A percentile compares a stretch with the other conserved stretches of the same genome.
These are phyloP conservation scores for Ageneiosus marmoratus DNA, from an alignment of 2,113 vertebrate species.

Conservation along the genomic window DNA sequence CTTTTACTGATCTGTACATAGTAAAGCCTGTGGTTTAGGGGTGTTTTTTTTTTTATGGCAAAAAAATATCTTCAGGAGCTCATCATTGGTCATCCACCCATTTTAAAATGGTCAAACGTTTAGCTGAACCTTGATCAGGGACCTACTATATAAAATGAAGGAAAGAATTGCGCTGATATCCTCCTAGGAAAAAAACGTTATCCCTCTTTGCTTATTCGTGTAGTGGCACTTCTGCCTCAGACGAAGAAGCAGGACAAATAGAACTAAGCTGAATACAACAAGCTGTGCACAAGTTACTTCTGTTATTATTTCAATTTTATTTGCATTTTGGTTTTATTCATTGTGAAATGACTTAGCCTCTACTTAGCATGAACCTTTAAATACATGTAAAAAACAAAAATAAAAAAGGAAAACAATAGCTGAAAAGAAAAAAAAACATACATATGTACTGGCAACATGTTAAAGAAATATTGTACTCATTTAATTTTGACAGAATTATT, in stretches of 20 bases:
- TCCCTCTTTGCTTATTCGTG: conserved; percentile 33
- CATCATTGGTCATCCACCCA: conserved; percentile 47
- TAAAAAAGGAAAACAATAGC: conserved; percentile 71
- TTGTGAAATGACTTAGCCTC: conserved; percentile 87
- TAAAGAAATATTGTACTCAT: conserved; percentile 89
- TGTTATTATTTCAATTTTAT: conserved; percentile 73
- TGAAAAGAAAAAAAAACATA: conserved; percentile 69
- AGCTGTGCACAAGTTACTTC: conserved; percentile 79
- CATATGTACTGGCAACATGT: conserved; percentile 89
- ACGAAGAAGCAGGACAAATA: conserved; percentile 42
- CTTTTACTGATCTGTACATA: conserved; percentile 42
- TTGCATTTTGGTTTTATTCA: conserved; percentile 85
- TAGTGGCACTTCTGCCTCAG: conserved; percentile 33
- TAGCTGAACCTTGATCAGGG: conserved; percentile 43
- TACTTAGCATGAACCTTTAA: conserved; percentile 90
- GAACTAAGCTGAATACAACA: conserved; percentile 64
- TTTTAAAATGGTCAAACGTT: conserved; percentile 48
- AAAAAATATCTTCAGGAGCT: conserved; percentile 40
- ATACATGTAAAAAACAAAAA: conserved; percentile 78
- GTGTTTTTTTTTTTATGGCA: conserved; percentile 41
- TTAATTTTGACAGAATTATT: conserved; percentile 99
- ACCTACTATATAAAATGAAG: conserved; percentile 41
- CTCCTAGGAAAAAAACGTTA: conserved; percentile 20
- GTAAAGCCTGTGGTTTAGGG: conserved; percentile 39
- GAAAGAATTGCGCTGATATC: conserved; percentile 39